A percentile compares a stretch with the other conserved stretches of the same genome.
Conservation (phyloP, 2,888 invertebrate species). For the Acrobasis suavella region DNA sequence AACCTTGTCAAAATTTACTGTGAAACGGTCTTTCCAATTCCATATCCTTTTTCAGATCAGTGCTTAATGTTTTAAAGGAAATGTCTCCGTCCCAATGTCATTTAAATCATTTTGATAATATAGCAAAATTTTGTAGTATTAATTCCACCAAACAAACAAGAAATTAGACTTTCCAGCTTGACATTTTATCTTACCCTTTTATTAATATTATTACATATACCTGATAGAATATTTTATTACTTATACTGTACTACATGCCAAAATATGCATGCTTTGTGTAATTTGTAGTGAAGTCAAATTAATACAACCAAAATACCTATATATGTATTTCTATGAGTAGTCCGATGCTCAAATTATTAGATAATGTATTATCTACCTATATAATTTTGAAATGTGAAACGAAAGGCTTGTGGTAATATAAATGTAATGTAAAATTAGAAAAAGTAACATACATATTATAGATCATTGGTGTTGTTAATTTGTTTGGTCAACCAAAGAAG, state of each 20-base stretch:
- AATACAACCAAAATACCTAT: constrained; percentile 38
- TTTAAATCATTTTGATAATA: constrained; percentile 68
- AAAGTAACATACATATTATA: constrained; percentile 48
- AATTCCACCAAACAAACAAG: constrained; percentile 44
- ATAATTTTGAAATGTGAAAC: constrained; percentile 56
- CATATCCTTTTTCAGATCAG: constrained; percentile 28
- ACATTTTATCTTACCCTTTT: constrained; percentile 47
- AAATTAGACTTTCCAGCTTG: constrained; percentile 46
- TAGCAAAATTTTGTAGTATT: constrained; percentile 49
- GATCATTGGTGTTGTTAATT: constrained; percentile 72
- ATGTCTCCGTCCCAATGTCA: constrained; percentile 81
- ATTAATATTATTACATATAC: constrained; percentile 36
- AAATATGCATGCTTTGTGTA: constrained; percentile 53
- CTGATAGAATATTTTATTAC: constrained; percentile 39
- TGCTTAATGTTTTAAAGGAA: constrained; percentile 53
- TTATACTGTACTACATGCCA: constrained; percentile 34
- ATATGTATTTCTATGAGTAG: constrained; percentile 45
- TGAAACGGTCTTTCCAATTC: constrained; percentile 24
- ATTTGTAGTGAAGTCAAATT: constrained; percentile 53
- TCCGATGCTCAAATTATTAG: constrained; percentile 60
- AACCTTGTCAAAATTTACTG: constrained; percentile 7
- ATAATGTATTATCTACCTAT: constrained; percentile 33
- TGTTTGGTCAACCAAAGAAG: constrained; percentile 78
- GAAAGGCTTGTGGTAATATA: constrained; percentile 69
- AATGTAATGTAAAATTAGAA: constrained; percentile 46